Evolutionary conservation across 37 sponge, comb jelly and placozoan species (phyloP).

Genomic region (Amphimedon queenslandica): DNA sequence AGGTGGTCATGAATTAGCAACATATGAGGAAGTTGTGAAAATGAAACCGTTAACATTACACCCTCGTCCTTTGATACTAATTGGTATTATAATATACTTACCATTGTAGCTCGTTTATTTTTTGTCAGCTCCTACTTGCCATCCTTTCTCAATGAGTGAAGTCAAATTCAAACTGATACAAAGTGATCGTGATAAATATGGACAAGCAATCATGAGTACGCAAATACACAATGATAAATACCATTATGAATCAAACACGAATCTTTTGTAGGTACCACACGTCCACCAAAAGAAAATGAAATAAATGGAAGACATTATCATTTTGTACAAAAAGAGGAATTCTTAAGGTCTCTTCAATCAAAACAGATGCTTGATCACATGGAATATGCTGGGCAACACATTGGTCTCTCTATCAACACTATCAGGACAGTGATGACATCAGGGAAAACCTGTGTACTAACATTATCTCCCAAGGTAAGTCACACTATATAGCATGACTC

Average conservation of each 20-base stretch:
- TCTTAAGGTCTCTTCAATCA: conserved; percentile 33
- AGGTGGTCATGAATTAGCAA: conserved; percentile 18
- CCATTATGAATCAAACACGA: not conserved
- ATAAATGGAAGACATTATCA: conserved; percentile 8
- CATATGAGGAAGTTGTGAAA: conserved; percentile 75
- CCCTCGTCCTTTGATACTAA: conserved; percentile 66
- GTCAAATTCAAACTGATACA: not conserved
- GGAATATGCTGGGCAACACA: conserved; percentile 10
- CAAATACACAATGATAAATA: not conserved
- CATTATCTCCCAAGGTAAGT: conserved; percentile 36
- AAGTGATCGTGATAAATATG: not conserved
- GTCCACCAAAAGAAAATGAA: conserved; percentile 5
- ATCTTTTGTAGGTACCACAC: conserved; percentile 33
- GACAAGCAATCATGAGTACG: not conserved
- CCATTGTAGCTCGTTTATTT: not conserved
- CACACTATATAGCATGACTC: not conserved
- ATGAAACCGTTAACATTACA: conserved; percentile 44
- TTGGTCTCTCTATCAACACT: conserved; percentile 34
- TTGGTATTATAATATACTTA: conserved; percentile 20
- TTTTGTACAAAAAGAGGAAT: conserved; percentile 27
- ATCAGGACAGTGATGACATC: conserved; percentile 31
- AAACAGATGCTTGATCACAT: conserved; percentile 37
- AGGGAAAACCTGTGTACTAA: conserved; percentile 54
- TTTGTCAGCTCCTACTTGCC: not conserved
- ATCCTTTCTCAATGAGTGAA: not conserved